Conservation (phyloP, 2,888 invertebrate species). For the Drosophila borealis region DNA sequence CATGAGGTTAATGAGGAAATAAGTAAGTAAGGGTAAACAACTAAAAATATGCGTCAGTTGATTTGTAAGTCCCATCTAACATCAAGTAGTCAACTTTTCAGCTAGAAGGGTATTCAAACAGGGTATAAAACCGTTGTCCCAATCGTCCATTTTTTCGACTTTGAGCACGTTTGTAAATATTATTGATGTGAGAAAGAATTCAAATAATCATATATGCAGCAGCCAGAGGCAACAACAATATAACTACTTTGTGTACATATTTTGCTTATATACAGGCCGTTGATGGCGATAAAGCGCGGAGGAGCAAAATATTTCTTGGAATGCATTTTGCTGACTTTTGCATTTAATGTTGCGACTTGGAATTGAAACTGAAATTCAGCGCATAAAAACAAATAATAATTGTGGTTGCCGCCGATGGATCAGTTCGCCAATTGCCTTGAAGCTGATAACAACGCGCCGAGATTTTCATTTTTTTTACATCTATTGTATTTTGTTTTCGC, state of each 20-base stretch:
- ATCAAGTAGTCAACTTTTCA: no score
- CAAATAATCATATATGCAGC: background rate
- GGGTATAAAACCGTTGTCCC: no score
- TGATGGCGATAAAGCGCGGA: background rate
- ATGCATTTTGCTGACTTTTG: slow-evolving; percentile 34
- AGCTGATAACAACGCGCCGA: slow-evolving; percentile 23
- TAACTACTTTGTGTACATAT: background rate
- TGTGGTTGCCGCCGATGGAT: slow-evolving; percentile 7
- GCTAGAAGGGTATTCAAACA: no score
- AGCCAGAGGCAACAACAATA: background rate
- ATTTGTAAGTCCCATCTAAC: no score
- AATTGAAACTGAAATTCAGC: slow-evolving; percentile 13
- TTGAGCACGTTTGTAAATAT: no score
- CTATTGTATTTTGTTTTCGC: background rate
- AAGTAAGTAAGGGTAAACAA: no score
- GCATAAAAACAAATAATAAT: background rate
- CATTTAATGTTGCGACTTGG: slow-evolving; percentile 10
- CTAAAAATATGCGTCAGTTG: no score
- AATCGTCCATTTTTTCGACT: background rate
- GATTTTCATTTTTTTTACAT: background rate
- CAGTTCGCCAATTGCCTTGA: slow-evolving; percentile 45
- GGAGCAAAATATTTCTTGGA: slow-evolving; percentile 13
- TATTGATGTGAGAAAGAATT: background rate
- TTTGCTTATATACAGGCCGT: background rate
- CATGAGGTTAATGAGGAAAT: no score